Evolutionary conservation across 2,888 invertebrate species (phyloP), one percentile per base, ranked within the genome.

Genomic region (Volucella inflata): DNA sequence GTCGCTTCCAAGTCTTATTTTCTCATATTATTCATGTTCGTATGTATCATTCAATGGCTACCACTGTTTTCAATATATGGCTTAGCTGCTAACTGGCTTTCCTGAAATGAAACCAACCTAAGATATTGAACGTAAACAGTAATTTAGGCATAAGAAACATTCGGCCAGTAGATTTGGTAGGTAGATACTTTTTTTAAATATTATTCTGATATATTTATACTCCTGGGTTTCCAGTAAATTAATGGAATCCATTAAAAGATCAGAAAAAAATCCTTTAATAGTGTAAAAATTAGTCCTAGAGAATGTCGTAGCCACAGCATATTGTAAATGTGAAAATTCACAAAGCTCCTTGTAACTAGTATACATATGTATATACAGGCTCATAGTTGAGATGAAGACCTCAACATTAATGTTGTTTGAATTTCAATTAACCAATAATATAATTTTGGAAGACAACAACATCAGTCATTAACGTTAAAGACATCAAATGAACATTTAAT

Each of bases 401-500:
- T 57, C 44, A 16, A 40, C 55, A 46, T 42, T 46, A 17, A 57
- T 64, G 14, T 14, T 70, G 68, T 85, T 80, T 85, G 75, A 79
- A 85, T 85, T 85, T 85, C 75, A 85, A 85, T 85, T 80, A 85
- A 76, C 71, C 64, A 12, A 75, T 60, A 51, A 62, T 62, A 64
- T 67, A 12, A 60, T 42, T 21, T 51, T 44, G 51, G 48, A 71
- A 67, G 67, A 62, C 51, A 57, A 30, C 60, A 81, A 64, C 72
- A 68, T 59, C 74, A 64, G 72, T 77, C 76, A 80, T 80, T 75
- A 84, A 80, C 84, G 80, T 80, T 82, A 87, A 60, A 65, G 72
- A 85, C 72, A 71, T 72, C 85, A 81, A 85, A 81, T 79, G 81
- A 78, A 85, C 81, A 67, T 60, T 62, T 75, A 74, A 67, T 67